Base-by-base conservation (phyloP, 2,888 invertebrate genomes). In the Cheilosia grossa region DNA sequence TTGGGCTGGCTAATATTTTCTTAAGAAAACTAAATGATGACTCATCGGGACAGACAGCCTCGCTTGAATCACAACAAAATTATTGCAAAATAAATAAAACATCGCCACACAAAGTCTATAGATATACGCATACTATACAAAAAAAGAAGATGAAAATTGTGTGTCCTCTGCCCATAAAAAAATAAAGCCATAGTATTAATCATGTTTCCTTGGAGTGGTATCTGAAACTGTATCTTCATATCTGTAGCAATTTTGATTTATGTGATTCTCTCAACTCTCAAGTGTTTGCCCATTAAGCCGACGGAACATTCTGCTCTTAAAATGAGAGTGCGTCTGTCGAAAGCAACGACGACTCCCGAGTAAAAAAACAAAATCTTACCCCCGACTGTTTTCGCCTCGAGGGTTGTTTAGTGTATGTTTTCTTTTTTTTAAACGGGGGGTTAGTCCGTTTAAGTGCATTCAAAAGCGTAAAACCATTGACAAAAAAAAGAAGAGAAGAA, bases 211-310 rank as follows among this genome's bases (percentile, higher is more conserved):
- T 21, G 21, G 37, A 24, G 24, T 24, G 17, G 15, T 24, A 53
- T 40, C 49, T 40, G 30, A 72, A 82, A 73, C 78, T 66, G 42
- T 24, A 40, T 72, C 61, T 42, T 51, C 47, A 37, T 24, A 80
- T 80, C 83, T 37, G 27, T 27, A 70, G 70, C 70, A 80, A 85
- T 80, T 85, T 85, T 85, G 83, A 85, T 80, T 85, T 85, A 85
- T 85, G 74, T 54, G 74, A 66, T 85, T 75, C 51, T 49, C 70
- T 75, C 75, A 75, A 80, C 51, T 49, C 70, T 75, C 75, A 75
- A 80, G 80, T 80, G 70, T 80, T 80, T 72, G 66, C 56, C 82
- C 80, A 80, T 85, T 85, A 85, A 80, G 66, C 49, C 70, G 51
- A 85, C 75, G 61, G 70, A 74, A 75, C 66, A 70, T 75, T 75